These are phyloP conservation scores for Hanleya hanleyi DNA, from an alignment of 2,888 invertebrate genomes.

Conservation along the genomic window DNA sequence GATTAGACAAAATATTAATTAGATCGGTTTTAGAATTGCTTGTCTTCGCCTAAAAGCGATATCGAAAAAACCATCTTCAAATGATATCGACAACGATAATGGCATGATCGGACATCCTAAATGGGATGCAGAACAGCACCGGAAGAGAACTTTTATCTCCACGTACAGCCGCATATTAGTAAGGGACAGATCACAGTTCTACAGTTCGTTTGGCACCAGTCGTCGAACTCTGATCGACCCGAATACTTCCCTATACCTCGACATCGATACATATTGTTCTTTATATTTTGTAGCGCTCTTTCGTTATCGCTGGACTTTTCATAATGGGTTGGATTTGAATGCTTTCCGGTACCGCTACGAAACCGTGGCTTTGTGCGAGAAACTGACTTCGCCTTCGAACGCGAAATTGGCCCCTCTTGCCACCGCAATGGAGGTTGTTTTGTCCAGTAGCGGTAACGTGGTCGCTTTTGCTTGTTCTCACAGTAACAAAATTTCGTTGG, in stretches of 20 bases:
- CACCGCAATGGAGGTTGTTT: not conserved
- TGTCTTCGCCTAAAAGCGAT: too few relatives aligned
- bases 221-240: conserved; percentile 36
- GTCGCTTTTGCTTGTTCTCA: conserved; percentile 4
- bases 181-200: conserved; percentile 38
- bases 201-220: conserved; percentile 44
- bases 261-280: conserved; percentile 19
- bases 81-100: too few relatives aligned
- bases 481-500: conserved; percentile 45
- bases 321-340: not conserved
- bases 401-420: not conserved
- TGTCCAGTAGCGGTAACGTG: not conserved
- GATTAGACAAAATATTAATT: too few relatives aligned
- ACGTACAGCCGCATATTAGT: conserved; percentile 35
- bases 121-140: too few relatives aligned
- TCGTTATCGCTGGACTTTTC: not conserved
- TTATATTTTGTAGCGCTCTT: not conserved
- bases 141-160: not conserved
- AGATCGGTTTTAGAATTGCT: too few relatives aligned
- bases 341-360: not conserved
- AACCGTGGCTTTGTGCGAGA: not conserved
- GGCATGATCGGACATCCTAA: too few relatives aligned
- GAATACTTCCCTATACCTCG: conserved; percentile 36
- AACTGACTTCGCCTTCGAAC: not conserved
- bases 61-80: too few relatives aligned